These are phyloP conservation scores for Psilopsiagon aymara DNA, from an alignment of 2,113 vertebrate species.

Conservation along the genomic window DNA sequence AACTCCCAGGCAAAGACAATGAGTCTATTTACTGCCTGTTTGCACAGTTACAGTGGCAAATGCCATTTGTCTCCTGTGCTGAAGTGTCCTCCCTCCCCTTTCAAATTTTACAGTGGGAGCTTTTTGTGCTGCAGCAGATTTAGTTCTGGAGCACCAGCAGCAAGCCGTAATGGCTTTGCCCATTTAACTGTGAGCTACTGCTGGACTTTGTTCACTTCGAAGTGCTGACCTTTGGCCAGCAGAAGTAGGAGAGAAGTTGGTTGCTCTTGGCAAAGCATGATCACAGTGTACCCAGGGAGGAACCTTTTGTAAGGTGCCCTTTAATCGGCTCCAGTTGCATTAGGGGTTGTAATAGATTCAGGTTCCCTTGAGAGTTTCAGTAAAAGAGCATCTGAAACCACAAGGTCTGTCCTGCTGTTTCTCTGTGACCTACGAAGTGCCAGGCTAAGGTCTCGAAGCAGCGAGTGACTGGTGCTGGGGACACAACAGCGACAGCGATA, in stretches of 20 bases:
- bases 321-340: not conserved
- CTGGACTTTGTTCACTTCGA: not conserved
- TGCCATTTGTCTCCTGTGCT: not conserved
- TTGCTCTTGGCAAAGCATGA: not conserved
- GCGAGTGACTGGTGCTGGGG: not conserved
- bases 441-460: not conserved
- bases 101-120: not conserved
- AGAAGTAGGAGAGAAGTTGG: not conserved
- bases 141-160: not conserved
- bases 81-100: not conserved
- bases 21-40: constrained; percentile 15
- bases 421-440: not conserved
- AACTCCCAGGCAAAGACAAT: not conserved
- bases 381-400: not conserved
- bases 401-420: not conserved
- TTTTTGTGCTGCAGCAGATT: not conserved
- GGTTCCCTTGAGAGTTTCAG: not conserved
- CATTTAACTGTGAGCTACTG: not conserved
- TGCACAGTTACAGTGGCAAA: not conserved
- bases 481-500: accelerated
- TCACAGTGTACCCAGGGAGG: constrained; percentile 57
- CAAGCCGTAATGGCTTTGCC: not conserved
- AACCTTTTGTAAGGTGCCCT: constrained; percentile 45
- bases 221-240: not conserved
- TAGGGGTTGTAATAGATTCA: constrained; percentile 1